A percentile compares a stretch with the other conserved stretches of the same genome.
phyloP scores from a whole-genome alignment of 1,140 invertebrate species.

The Rhopalosiphum padi region DNA sequence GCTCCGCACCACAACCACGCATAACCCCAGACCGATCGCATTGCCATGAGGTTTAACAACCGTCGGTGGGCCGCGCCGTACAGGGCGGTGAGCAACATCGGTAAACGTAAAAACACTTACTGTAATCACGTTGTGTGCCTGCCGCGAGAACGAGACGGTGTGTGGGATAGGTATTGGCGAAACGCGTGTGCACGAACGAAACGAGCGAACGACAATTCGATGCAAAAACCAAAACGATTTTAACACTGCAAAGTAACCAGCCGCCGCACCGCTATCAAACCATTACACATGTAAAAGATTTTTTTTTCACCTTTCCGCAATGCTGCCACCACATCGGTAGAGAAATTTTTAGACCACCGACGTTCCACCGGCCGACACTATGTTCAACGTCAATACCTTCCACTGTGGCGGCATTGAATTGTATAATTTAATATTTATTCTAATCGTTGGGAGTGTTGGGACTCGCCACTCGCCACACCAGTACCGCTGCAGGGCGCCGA shows the following conservation, averaged over 20 bases:
- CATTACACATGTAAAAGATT: slow-evolving; percentile 48
- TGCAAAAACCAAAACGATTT: slow-evolving; percentile 47
- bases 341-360: not conserved
- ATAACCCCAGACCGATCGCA: slow-evolving; percentile 32
- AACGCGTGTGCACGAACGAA: not conserved
- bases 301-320: slow-evolving; percentile 36
- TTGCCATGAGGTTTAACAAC: slow-evolving; percentile 51
- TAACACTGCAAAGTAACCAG: not conserved
- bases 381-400: not conserved
- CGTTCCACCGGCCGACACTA: not conserved
- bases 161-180: not conserved
- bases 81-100: not conserved
- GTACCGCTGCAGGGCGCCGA: too few species aligned
- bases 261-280: slow-evolving; percentile 47
- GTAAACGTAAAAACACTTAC: slow-evolving; percentile 38
- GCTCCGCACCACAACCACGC: not conserved
- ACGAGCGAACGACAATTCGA: slow-evolving; percentile 18
- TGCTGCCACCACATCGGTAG: slow-evolving; percentile 6
- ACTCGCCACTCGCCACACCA: not conserved
- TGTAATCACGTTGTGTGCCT: slow-evolving; percentile 48
- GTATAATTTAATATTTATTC: too few species aligned
- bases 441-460: too few species aligned
- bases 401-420: not conserved
- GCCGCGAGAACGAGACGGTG: slow-evolving; percentile 23
- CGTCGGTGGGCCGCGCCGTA: not conserved